phyloP scores from a whole-genome alignment of 1,140 invertebrate genomes.

The Phymastichus coffea region DNA sequence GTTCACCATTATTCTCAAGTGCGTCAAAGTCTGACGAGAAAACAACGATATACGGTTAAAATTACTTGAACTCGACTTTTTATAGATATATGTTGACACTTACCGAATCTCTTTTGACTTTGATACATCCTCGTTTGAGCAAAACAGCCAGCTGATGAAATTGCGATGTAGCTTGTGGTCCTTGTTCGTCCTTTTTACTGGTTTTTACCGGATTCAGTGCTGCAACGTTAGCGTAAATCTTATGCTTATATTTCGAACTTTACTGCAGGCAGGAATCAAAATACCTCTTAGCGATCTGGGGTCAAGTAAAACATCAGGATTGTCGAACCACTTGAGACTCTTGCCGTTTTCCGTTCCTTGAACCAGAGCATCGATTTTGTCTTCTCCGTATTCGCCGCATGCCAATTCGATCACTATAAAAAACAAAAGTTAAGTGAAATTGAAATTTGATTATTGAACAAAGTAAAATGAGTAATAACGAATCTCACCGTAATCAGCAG shows the following conservation, averaged over 20 bases:
- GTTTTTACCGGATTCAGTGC: slow-evolving; percentile 31
- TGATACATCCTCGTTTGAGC: slow-evolving; percentile 68
- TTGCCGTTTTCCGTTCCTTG: slow-evolving; percentile 73
- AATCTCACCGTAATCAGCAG: slow-evolving; percentile 87
- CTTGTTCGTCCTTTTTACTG: slow-evolving; percentile 13
- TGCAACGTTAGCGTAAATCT: slow-evolving; percentile 13
- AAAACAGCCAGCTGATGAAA: slow-evolving; percentile 72
- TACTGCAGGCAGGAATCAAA: neutral
- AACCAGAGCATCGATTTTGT: slow-evolving; percentile 72
- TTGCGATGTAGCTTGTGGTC: slow-evolving; percentile 68
- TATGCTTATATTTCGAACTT: neutral
- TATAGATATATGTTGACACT: too few relatives aligned
- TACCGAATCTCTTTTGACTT: slow-evolving; percentile 71
- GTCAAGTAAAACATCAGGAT: slow-evolving; percentile 57
- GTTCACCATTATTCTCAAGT: slow-evolving; percentile 77
- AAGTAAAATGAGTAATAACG: neutral
- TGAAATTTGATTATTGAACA: neutral
- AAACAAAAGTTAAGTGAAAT: slow-evolving; percentile 19
- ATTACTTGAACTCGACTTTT: neutral
- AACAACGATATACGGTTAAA: neutral
- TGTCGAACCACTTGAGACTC: slow-evolving; percentile 67
- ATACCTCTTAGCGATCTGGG: slow-evolving; percentile 60
- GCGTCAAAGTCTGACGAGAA: slow-evolving; percentile 77
- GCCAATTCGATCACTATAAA: slow-evolving; percentile 81
- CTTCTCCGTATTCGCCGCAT: slow-evolving; percentile 84